Percentiles rank a stretch among this genome's conserved stretches.
These are phyloP conservation scores for Actenoides hombroni DNA, from an alignment of 2,113 vertebrate species.

Conservation along the genomic window DNA sequence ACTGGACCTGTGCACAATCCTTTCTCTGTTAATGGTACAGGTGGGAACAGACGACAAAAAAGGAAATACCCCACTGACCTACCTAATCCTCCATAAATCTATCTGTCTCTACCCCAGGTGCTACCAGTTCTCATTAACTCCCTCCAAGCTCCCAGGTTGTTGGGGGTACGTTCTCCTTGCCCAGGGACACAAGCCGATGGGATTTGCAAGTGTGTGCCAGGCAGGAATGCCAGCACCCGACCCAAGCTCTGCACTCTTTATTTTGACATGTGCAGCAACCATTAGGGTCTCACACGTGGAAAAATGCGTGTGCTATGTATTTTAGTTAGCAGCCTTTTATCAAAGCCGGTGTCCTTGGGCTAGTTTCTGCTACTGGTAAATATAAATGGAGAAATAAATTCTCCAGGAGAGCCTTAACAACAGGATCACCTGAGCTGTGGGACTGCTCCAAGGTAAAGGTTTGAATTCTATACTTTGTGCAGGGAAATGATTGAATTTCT, in stretches of 20 bases:
- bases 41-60: background rate
- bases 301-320: background rate
- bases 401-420: background rate
- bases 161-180: background rate
- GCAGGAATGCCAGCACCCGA: background rate
- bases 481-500: background rate
- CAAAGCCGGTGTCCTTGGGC: background rate
- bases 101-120: background rate
- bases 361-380: background rate
- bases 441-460: background rate
- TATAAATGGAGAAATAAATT: background rate
- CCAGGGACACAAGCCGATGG: background rate
- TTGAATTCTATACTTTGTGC: background rate
- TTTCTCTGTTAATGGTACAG: background rate
- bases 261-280: background rate
- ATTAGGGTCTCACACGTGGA: background rate
- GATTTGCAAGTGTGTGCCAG: background rate
- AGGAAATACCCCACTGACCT: background rate
- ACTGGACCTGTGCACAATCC: background rate
- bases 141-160: background rate
- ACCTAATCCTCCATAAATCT: background rate
- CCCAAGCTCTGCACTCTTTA: background rate
- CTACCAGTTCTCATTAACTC: slow-evolving; percentile 4
- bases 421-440: background rate
- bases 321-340: background rate